Evolutionary conservation across 1,140 invertebrate genomes (phyloP), one percentile per base, ranked within the genome.

Genomic region (Drosophila guanche): DNA sequence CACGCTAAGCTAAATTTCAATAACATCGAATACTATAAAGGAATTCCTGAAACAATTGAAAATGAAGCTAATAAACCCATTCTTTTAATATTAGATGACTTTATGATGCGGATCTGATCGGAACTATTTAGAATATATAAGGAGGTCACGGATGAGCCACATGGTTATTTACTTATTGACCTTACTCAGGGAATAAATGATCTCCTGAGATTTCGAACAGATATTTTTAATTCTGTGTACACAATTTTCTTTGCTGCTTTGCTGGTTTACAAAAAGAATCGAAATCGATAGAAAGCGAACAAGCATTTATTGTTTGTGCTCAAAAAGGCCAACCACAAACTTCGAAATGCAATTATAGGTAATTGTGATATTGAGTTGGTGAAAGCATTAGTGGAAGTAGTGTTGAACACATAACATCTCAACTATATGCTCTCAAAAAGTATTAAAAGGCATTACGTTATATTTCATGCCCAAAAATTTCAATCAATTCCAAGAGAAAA

Each of bases 81-180:
- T n/a, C n/a, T n/a, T n/a, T n/a, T n/a, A n/a, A n/a, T n/a, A n/a
- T n/a, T n/a, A n/a, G n/a, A n/a, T n/a, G n/a, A n/a, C n/a, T n/a
- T n/a, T n/a, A n/a, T n/a, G n/a, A n/a, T n/a, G n/a, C n/a, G n/a
- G n/a, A n/a, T n/a, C n/a, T n/a, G n/a, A n/a, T n/a, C n/a, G 16
- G 23, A 45, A 2, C 14, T 53, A 2, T 53, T 53, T 6, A 41
- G 33, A 53, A 53, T 53, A 53, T 53, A 27, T 43, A 53, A 58
- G 14, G 48, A 51, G 27, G 25, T 46, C 7, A 57, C 55, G 2
- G 43, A 58, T 5, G 33, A 42, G 25, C 40, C 53, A 0, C 40
- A 42, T 27, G 53, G 55, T 16, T 58, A 47, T 47, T 58, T 47
- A 58, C 55, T 41, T 41, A 43, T 51, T 42, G 23, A 60, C 42